Evolutionary conservation across 2,888 invertebrate species (phyloP).

Genomic region (Morpho deidamia): DNA sequence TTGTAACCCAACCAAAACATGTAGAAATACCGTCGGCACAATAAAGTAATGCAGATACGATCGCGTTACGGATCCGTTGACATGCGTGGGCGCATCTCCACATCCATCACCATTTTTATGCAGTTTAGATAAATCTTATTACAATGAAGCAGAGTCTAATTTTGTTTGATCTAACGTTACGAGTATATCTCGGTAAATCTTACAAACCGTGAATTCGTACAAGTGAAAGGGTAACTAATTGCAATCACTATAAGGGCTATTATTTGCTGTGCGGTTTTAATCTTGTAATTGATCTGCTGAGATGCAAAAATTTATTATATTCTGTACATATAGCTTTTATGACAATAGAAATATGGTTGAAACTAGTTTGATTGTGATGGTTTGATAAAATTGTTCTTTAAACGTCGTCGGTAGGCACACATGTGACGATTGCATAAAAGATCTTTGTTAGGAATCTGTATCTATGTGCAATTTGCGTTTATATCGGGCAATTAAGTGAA

Average conservation of each 20-base stretch:
- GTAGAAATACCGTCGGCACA: slow-evolving; percentile 34
- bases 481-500: slow-evolving; percentile 2
- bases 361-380: neutral
- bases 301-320: neutral
- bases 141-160: neutral
- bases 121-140: neutral
- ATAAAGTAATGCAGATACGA: slow-evolving; percentile 47
- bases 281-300: slow-evolving; percentile 11
- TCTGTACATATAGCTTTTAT: neutral
- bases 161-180: neutral
- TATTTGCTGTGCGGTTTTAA: slow-evolving; percentile 8
- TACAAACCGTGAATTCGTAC: neutral
- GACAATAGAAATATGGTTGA: neutral
- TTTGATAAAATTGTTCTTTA: neutral
- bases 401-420: slow-evolving; percentile 44
- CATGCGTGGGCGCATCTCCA: slow-evolving; percentile 55
- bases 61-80: slow-evolving; percentile 56
- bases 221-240: neutral
- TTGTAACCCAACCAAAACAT: slow-evolving; percentile 9
- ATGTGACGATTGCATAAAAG: slow-evolving; percentile 46
- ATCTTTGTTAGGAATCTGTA: slow-evolving; percentile 28
- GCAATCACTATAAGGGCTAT: neutral
- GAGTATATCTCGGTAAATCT: neutral
- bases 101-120: slow-evolving; percentile 11
- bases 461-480: slow-evolving; percentile 7